Evolutionary conservation across 2,888 invertebrate genomes (phyloP).

Genomic region (Petrophora chlorosata): DNA sequence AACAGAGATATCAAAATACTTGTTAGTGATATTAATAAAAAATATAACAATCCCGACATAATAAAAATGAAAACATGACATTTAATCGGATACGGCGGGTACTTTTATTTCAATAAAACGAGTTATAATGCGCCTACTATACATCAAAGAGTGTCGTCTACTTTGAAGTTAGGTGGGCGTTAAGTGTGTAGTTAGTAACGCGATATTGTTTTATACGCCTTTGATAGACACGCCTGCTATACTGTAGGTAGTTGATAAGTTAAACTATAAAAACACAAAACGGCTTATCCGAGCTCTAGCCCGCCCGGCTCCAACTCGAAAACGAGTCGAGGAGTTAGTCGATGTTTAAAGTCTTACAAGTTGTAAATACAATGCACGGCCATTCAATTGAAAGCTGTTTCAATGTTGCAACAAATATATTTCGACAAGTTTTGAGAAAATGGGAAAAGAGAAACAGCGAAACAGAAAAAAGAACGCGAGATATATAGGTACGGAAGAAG

Average conservation of each 20-base stretch:
- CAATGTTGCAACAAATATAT: too few relatives aligned
- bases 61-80: conserved; percentile 4
- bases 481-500: too few relatives aligned
- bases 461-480: too few relatives aligned
- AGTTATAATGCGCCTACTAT: conserved; percentile 4
- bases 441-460: too few relatives aligned
- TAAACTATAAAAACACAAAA: conserved; percentile 4
- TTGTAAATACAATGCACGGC: too few relatives aligned
- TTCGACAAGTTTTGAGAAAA: too few relatives aligned
- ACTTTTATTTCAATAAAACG: conserved; percentile 1
- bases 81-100: conserved; percentile 8
- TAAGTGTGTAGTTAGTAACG: conserved; percentile 10
- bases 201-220: conserved; percentile 6
- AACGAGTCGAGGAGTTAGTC: too few relatives aligned
- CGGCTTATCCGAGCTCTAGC: neutral
- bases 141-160: conserved; percentile 16
- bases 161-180: conserved; percentile 8
- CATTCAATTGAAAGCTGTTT: too few relatives aligned
- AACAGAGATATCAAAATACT: neutral
- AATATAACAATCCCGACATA: conserved; percentile 1
- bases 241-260: conserved; percentile 6
- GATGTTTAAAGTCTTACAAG: too few relatives aligned
- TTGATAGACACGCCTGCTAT: too few relatives aligned
- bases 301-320: neutral
- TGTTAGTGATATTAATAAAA: neutral